These are phyloP conservation scores for Andrena marginata DNA, from an alignment of 2,888 invertebrate species.

Conservation along the genomic window DNA sequence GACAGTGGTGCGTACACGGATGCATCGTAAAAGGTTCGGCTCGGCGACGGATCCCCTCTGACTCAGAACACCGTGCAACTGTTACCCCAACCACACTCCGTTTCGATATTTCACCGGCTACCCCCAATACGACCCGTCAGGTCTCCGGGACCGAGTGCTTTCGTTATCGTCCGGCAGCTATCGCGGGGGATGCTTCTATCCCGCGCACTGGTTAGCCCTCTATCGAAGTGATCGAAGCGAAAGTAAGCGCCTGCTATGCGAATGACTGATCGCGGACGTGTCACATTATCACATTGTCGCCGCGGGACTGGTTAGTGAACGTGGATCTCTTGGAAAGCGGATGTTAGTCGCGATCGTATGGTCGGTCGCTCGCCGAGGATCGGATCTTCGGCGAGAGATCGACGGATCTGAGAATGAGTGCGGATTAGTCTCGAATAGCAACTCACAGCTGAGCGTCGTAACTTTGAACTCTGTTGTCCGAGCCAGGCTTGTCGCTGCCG, in stretches of 20 bases:
- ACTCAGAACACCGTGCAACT: slow-evolving; percentile 63
- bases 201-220: background rate
- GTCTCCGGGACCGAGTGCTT: background rate
- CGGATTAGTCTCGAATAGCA: slow-evolving; percentile 34
- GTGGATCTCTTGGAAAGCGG: slow-evolving; percentile 37
- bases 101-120: slow-evolving; percentile 3
- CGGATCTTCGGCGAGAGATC: slow-evolving; percentile 5
- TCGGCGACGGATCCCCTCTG: slow-evolving; percentile 7
- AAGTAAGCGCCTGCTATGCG: slow-evolving; percentile 21
- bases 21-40: slow-evolving; percentile 42
- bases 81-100: slow-evolving; percentile 49
- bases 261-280: slow-evolving; percentile 34
- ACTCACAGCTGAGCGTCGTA: slow-evolving; percentile 9
- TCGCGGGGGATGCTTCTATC: background rate
- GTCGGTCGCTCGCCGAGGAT: slow-evolving; percentile 18
- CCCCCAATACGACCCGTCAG: background rate
- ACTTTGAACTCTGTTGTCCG: slow-evolving; percentile 35
- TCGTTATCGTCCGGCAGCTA: background rate
- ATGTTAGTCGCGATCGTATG: slow-evolving; percentile 3
- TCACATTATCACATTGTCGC: slow-evolving; percentile 12
- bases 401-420: slow-evolving; percentile 28
- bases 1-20: slow-evolving; percentile 55
- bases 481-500: background rate
- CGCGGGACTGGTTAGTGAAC: slow-evolving; percentile 50
- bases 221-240: slow-evolving; percentile 34